Evolutionary conservation across 2,888 invertebrate species (phyloP).

Genomic region (Dynastes hyllus): DNA sequence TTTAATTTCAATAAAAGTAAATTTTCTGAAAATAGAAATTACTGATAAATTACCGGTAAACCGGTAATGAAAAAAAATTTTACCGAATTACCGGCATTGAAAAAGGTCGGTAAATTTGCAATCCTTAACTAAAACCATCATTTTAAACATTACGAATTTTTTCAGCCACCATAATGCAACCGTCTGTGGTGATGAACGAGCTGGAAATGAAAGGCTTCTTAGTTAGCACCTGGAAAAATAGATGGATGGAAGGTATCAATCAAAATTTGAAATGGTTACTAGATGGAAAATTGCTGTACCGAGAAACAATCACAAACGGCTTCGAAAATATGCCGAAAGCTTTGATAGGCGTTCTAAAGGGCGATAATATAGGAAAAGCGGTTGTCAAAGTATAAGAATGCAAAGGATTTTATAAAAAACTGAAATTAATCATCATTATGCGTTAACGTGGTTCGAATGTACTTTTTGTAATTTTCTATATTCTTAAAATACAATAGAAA

Average conservation of each 20-base stretch:
- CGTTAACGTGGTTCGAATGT: neutral
- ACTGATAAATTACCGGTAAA: no score
- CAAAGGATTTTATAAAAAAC: neutral
- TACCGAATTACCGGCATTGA: no score
- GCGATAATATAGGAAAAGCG: conserved; percentile 83
- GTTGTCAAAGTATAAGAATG: conserved; percentile 73
- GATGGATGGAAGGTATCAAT: conserved; percentile 78
- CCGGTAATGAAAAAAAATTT: no score
- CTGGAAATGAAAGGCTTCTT: conserved; percentile 79
- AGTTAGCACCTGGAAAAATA: conserved; percentile 74
- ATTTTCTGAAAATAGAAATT: no score
- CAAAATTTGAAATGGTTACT: conserved; percentile 79
- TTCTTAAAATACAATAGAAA: conserved; percentile 1
- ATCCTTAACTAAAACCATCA: no score
- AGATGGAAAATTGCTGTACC: conserved; percentile 81
- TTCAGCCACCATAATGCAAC: conserved; percentile 73
- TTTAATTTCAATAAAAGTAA: no score
- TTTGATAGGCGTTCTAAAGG: conserved; percentile 77
- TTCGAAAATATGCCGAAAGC: conserved; percentile 84
- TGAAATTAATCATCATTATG: neutral
- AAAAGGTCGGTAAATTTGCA: no score
- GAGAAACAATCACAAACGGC: conserved; percentile 81
- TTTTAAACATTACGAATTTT: neutral
- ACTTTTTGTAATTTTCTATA: neutral
- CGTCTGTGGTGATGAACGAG: conserved; percentile 74